A percentile compares a stretch with the other conserved stretches of the same genome.
Conservation (phyloP, 2,113 vertebrate genomes). For the Candoia aspera region DNA sequence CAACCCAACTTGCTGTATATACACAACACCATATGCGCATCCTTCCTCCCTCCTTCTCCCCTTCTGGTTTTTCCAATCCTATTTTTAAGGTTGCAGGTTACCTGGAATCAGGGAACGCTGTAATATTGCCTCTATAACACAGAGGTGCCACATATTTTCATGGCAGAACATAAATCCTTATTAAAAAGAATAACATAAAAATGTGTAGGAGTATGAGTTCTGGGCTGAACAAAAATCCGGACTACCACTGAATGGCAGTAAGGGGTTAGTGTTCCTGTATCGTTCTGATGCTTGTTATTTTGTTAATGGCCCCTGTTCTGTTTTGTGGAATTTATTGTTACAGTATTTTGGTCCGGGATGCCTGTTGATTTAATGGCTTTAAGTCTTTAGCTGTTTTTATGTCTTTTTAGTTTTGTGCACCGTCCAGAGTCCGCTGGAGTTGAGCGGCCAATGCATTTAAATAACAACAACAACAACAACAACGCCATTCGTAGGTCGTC, state of each 20-base stretch:
- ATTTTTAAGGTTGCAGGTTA: neutral
- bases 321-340: neutral
- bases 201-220: neutral
- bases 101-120: neutral
- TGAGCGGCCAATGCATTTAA: neutral
- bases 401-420: neutral
- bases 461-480: neutral
- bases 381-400: neutral
- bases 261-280: neutral
- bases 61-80: too few relatives aligned
- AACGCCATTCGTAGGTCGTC: neutral
- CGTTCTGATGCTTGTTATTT: neutral
- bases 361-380: neutral
- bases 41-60: neutral
- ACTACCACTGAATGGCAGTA: neutral
- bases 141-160: too few relatives aligned
- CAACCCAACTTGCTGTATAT: neutral
- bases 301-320: neutral
- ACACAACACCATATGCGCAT: neutral
- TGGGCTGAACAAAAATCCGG: neutral
- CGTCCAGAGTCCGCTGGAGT: neutral
- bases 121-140: neutral
- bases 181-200: neutral
- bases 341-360: neutral
- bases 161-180: neutral